These are phyloP conservation scores for Diadromus collaris DNA, from an alignment of 2,888 invertebrate species.

Conservation along the genomic window DNA sequence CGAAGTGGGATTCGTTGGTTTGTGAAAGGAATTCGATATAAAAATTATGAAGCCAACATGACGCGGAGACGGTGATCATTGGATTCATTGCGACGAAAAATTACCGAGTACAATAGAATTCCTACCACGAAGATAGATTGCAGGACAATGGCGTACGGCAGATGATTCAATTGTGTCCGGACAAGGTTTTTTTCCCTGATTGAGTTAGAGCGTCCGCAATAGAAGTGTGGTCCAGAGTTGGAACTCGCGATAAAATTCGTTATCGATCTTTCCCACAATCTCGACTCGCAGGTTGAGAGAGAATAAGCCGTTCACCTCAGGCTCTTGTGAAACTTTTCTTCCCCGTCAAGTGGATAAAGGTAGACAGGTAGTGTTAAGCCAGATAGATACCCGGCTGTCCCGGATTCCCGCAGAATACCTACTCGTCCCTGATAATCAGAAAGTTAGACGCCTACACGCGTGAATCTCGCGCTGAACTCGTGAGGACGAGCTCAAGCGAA, in stretches of 20 bases:
- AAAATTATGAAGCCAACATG: slow-evolving; percentile 7
- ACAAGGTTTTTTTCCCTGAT: slow-evolving; percentile 5
- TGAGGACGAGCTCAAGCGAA: slow-evolving; percentile 4
- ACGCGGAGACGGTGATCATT: slow-evolving; percentile 1
- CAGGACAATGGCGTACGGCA: background rate
- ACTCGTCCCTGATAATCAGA: slow-evolving; percentile 53
- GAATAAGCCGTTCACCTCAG: background rate
- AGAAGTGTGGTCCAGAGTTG: slow-evolving; percentile 17
- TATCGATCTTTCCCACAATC: slow-evolving; percentile 34
- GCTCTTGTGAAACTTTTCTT: slow-evolving; percentile 31
- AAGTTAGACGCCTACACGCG: slow-evolving; percentile 53
- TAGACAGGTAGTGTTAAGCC: slow-evolving; percentile 2
- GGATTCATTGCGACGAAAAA: slow-evolving; percentile 10
- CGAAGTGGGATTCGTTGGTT: background rate
- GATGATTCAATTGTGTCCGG: slow-evolving; percentile 6
- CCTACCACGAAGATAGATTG: background rate
- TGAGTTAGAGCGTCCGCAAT: slow-evolving; percentile 17
- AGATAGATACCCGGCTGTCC: slow-evolving; percentile 8
- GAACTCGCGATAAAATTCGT: slow-evolving; percentile 26
- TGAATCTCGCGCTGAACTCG: slow-evolving; percentile 45
- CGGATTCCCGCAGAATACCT: slow-evolving; percentile 36
- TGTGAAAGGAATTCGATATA: background rate
- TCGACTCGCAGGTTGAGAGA: slow-evolving; percentile 11
- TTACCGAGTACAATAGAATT: background rate
- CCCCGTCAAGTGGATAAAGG: slow-evolving; percentile 26